Conservation (phyloP, 2,888 invertebrate genomes). For the Calameuta filiformis region DNA sequence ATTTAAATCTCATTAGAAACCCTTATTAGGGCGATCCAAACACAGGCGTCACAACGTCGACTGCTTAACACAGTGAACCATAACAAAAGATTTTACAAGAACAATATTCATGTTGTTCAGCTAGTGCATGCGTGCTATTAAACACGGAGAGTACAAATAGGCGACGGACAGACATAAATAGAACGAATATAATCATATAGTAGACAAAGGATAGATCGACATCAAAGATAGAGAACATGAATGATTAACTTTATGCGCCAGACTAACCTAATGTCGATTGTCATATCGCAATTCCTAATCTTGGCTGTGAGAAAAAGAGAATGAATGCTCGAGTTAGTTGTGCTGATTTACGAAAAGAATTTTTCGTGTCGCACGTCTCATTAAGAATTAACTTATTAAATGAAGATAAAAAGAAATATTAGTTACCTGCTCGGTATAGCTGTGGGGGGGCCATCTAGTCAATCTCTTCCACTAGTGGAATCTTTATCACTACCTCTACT, state of each 20-base stretch:
- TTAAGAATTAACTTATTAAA: background rate
- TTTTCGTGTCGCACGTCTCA: background rate
- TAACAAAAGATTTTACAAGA: background rate
- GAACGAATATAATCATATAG: constrained; percentile 13
- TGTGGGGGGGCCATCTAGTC: constrained; percentile 82
- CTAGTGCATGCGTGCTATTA: background rate
- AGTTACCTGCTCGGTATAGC: constrained; percentile 55
- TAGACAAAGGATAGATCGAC: background rate
- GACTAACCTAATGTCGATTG: constrained; percentile 53
- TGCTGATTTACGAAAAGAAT: background rate
- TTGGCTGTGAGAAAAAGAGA: constrained; percentile 47
- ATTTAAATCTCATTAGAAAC: background rate
- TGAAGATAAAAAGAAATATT: background rate
- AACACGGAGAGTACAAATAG: background rate
- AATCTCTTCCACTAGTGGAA: constrained; percentile 74
- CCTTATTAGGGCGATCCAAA: background rate
- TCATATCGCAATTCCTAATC: constrained; percentile 43
- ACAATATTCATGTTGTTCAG: background rate
- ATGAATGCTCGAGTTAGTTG: background rate
- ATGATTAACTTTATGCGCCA: constrained; percentile 8
- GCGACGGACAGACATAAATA: constrained; percentile 5
- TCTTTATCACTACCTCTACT: constrained; percentile 81
- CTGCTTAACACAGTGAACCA: background rate
- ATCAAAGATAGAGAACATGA: constrained; percentile 7
- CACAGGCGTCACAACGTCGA: background rate